phyloP scores from a whole-genome alignment of 2,888 invertebrate species.

The Athalia rosae region DNA sequence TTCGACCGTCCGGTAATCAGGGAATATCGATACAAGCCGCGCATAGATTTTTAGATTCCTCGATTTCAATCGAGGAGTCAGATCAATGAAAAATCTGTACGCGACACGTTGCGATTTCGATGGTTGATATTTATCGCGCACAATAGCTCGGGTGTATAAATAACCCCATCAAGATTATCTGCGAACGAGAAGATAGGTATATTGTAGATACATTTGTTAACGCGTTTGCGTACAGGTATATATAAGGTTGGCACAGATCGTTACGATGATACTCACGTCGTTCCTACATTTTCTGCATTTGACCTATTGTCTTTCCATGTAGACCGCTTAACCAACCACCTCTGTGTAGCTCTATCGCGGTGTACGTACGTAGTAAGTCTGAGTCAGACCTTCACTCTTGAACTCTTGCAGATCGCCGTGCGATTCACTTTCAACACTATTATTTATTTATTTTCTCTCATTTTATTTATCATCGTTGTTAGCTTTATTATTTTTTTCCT shows the following conservation, averaged over 20 bases:
- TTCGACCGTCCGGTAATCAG: no score
- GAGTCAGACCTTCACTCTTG: constrained; percentile 67
- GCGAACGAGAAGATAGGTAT: background rate
- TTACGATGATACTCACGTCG: constrained; percentile 68
- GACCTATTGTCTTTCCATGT: constrained; percentile 67
- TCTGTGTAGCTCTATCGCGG: background rate
- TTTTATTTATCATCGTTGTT: background rate
- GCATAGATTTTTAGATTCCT: no score
- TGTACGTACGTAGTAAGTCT: background rate
- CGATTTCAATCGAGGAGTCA: no score
- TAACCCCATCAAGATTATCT: no score
- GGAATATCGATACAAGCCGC: no score
- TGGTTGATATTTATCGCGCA: no score
- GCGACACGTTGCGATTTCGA: no score
- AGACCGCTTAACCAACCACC: background rate
- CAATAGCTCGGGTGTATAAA: no score
- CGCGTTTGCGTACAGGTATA: background rate
- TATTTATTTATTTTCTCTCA: constrained; percentile 52
- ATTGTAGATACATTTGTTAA: constrained; percentile 1
- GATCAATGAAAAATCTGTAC: no score
- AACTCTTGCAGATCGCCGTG: constrained; percentile 58
- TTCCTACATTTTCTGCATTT: constrained; percentile 69
- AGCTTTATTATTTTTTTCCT: background rate
- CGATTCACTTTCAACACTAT: constrained; percentile 70
- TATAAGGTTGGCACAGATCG: constrained; percentile 3